phyloP scores from a whole-genome alignment of 1,140 invertebrate genomes.

The Asobara japonica region DNA sequence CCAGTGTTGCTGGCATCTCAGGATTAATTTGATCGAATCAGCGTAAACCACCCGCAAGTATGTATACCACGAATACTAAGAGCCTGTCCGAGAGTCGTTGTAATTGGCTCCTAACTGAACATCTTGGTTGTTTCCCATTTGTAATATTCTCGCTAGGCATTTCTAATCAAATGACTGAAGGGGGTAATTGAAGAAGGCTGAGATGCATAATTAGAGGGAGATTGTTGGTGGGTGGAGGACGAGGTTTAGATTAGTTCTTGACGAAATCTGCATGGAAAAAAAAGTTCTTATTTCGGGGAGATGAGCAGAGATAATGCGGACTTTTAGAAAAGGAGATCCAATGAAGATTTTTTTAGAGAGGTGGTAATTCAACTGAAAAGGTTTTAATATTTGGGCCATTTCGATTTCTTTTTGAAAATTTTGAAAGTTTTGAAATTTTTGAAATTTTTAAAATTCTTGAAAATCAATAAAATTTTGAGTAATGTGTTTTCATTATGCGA shows the following conservation, averaged over 20 bases:
- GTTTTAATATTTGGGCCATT: too few species aligned
- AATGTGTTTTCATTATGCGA: too few species aligned
- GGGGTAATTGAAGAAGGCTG: background rate
- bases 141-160: background rate
- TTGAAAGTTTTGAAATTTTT: too few species aligned
- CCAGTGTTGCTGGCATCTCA: constrained; percentile 11
- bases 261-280: too few species aligned
- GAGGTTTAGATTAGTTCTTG: background rate
- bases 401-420: too few species aligned
- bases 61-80: background rate
- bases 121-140: background rate
- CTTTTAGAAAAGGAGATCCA: too few species aligned
- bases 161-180: background rate
- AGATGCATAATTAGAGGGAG: background rate
- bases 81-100: background rate
- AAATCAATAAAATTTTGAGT: too few species aligned
- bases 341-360: too few species aligned
- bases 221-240: background rate
- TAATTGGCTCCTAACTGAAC: background rate
- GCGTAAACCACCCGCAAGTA: constrained; percentile 30
- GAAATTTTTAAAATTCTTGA: too few species aligned
- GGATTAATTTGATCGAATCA: constrained; percentile 50
- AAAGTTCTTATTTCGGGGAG: too few species aligned
- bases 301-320: too few species aligned
- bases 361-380: too few species aligned